These are phyloP conservation scores for Physella acuta DNA, from an alignment of 1,140 invertebrate species.

Conservation along the genomic window DNA sequence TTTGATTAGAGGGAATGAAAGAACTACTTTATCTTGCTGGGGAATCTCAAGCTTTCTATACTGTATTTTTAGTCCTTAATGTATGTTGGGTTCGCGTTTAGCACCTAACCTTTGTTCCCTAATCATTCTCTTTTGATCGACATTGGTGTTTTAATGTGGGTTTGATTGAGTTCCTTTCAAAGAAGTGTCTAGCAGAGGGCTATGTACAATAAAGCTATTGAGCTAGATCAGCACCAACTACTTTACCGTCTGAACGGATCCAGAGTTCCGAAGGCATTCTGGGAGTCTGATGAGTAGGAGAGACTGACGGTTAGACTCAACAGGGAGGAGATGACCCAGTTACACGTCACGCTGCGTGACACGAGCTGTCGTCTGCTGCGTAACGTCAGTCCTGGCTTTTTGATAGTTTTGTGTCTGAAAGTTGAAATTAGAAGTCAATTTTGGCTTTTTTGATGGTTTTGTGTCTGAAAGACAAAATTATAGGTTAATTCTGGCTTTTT, in stretches of 20 bases:
- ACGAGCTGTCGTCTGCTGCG: constrained; percentile 32
- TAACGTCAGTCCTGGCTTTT: constrained; percentile 32
- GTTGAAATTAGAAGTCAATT: too few species aligned
- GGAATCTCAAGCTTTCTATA: too few species aligned
- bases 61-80: too few species aligned
- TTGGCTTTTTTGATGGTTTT: constrained; percentile 36
- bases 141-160: too few species aligned
- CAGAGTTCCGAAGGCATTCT: constrained; percentile 22
- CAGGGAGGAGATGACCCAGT: constrained; percentile 32
- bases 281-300: constrained; percentile 30
- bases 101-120: too few species aligned
- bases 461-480: constrained; percentile 36
- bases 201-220: too few species aligned
- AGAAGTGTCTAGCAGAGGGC: too few species aligned
- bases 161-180: too few species aligned
- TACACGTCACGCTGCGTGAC: constrained; percentile 28
- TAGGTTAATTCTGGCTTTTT: constrained; percentile 34
- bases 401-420: constrained; percentile 37
- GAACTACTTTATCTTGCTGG: too few species aligned
- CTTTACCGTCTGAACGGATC: constrained; percentile 30
- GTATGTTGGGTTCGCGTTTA: too few species aligned
- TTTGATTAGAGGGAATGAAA: too few species aligned
- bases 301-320: constrained; percentile 31
- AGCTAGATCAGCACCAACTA: not conserved
- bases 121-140: too few species aligned